Evolutionary conservation across 2,113 vertebrate species (phyloP).

Genomic region (Peromyscus maniculatus): DNA sequence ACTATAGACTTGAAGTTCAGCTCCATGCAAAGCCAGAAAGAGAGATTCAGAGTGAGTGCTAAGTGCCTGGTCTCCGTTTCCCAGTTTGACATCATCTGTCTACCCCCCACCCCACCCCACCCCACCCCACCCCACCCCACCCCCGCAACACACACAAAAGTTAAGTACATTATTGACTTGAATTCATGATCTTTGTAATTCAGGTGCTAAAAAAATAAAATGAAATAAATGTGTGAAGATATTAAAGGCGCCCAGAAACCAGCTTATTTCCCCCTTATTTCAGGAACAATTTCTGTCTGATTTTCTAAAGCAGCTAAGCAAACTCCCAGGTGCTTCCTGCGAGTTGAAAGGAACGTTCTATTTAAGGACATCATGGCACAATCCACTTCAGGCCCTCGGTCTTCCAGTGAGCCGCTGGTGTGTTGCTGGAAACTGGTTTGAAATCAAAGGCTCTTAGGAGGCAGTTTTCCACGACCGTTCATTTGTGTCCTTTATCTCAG

Average conservation of each 20-base stretch:
- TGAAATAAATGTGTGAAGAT: not conserved
- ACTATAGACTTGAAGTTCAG: conserved; percentile 56
- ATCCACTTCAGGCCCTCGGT: not conserved
- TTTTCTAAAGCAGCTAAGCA: conserved; percentile 69
- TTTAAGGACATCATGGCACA: conserved; percentile 51
- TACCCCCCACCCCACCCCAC: not conserved
- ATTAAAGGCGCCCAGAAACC: conserved; percentile 34
- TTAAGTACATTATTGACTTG: conserved; percentile 30
- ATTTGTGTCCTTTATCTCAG: conserved; percentile 60
- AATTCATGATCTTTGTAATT: conserved; percentile 42
- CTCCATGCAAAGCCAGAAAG: conserved; percentile 55
- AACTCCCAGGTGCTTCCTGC: conserved; percentile 77
- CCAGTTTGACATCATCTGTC: not conserved
- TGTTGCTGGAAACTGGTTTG: conserved; percentile 45
- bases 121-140: not conserved
- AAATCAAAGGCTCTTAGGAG: conserved; percentile 48
- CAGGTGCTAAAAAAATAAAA: conserved; percentile 22
- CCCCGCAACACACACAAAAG: not conserved
- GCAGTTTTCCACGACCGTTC: not conserved
- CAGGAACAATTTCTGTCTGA: conserved; percentile 75
- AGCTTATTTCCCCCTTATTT: conserved; percentile 69
- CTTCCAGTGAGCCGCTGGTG: conserved; percentile 28
- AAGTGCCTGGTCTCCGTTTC: conserved; percentile 14
- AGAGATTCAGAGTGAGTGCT: conserved; percentile 58
- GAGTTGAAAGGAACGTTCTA: conserved; percentile 56